Evolutionary conservation across 2,797 vertebrate species (phyloP), one percentile per base, ranked within the genome.

Genomic region (Cuculus canorus): DNA sequence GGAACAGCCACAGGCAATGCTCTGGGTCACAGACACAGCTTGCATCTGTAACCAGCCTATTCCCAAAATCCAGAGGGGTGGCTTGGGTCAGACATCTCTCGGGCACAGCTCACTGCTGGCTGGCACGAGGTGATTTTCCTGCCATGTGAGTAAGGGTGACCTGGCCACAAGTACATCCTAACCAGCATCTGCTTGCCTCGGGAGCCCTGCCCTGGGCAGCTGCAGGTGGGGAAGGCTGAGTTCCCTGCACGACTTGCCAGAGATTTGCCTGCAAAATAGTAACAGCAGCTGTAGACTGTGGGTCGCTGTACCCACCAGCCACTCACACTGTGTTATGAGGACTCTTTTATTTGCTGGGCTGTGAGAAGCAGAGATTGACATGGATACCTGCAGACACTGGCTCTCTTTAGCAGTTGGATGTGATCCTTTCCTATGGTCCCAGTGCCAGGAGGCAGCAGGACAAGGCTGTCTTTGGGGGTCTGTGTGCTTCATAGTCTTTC

Each of bases 111-210:
- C 22, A 39, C 57, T 41, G 37, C 41, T 11, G 45, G 23, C 61
- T 79, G 56, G 53, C 17, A 1, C 54, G 1, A 73, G 50, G 47
- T 2, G 47, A 11, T 57, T 5, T 56, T 78, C 27, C 13, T 3
- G 5, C n/a, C 61, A 17, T 5, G 2, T 3, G 5, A 4, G 10
- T 68, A 21, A 39, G 32, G 16, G 41, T 14, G 64, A 39, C 56
- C 50, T 56, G n/a, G 54, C 32, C 32, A 18, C 11, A 5, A 8
- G 17, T 4, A 7, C 0, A 2, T 5, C 6, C 41, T 18, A 2
- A 14, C 18, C 1, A 2, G 30, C 4, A 5, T 6, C 57, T 32
- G 32, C 24, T 50, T 2, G 5, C 45, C 18, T 8, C 1, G 5
- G 61, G 61, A 78, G 61, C 61, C 1, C 1, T 10, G 45, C 45